Evolutionary conservation across 1,140 invertebrate species (phyloP), one percentile per base, ranked within the genome.

Genomic region (Cylas formicarius): DNA sequence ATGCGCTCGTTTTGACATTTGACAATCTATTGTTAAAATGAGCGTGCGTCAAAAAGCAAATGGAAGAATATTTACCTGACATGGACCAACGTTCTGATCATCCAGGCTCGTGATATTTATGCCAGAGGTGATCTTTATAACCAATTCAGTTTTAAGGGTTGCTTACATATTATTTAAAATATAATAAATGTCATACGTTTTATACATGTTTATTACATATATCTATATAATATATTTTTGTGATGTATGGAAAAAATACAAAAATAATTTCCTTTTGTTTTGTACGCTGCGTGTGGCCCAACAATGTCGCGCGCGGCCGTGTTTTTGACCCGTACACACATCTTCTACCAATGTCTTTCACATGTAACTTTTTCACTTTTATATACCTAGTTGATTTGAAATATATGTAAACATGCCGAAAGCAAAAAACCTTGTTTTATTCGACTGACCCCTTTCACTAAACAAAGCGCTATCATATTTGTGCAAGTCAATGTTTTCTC

Each of bases 331-430:
- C 41, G 39, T 43, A 57, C 56, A 52, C 60, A 60, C 60, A 32
- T 62, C 50, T 58, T 52, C 63, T 62, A 63, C 61, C 63, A 42
- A 62, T 23, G 60, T 65, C 63, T 63, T 63, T 65, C 61, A 63
- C 51, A 53, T 44, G 60, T 62, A 62, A 61, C 55, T 63, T 65
- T 65, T 65, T 56, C 60, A 65, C 63, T 63, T 63, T 65, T 65
- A 65, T 65, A 65, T 60, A n/a, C n/a, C n/a, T n/a, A 62, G 52
- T 62, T 60, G 57, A 57, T 61, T 58, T 58, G 47, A 60, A 65
- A 62, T 65, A 63, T 62, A 65, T 63, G 60, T 65, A 65, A 63
- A 65, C 61, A 61, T 65, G 51, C 58, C 59, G 58, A 62, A 61
- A 55, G 53, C 33, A 51, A 28, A 16, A 23, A 16, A 10, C 16